Evolutionary conservation across 2,888 invertebrate species (phyloP), one percentile per base, ranked within the genome.

Genomic region (Pristionchus mayeri): DNA sequence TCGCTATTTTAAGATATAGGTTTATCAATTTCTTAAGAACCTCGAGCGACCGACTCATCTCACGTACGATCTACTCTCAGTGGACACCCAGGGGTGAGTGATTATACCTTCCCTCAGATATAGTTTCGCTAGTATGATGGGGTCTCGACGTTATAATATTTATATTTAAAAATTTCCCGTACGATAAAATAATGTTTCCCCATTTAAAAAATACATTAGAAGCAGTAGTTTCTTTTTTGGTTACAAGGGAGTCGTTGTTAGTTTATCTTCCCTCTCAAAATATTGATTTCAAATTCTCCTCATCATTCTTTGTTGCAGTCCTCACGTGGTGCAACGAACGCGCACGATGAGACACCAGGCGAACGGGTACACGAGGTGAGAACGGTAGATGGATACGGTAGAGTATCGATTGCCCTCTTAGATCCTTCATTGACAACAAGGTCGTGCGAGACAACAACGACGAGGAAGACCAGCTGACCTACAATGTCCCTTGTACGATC

Each of bases 401-500:
- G 50, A 3, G 11, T 40, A 75, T 80, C 40, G 27, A 40, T 24
- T 13, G 57, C 44, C 88, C 88, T 71, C 88, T 88, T 21, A 86
- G 90, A 7, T 89, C 89, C 44, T 90, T 89, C 79, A 88, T 90
- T 16, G 90, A 90, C 86, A 90, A 90, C 79, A 88, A 89, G 60
- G 80, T 90, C 50, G 88, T 90, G n/a, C 87, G 87, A 27, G 88
- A 88, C 24, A 88, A 87, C 37, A 89, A 88, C 54, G 89, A 89
- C 60, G 88, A 88, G 13, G 88, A 86, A 67, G 89, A 89, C 80
- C 88, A 89, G 34, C 86, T 90, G n/a, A 87, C 90, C 7, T 88
- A 87, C 84, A 89, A 89, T 81, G 87, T 88, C 6, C 87, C 88
- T 76, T 90, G 90, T 89, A n/a, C 57, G 86, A 84, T 50, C 16